Conservation (phyloP, 2,113 vertebrate species). For the Gambusia holbrooki region DNA sequence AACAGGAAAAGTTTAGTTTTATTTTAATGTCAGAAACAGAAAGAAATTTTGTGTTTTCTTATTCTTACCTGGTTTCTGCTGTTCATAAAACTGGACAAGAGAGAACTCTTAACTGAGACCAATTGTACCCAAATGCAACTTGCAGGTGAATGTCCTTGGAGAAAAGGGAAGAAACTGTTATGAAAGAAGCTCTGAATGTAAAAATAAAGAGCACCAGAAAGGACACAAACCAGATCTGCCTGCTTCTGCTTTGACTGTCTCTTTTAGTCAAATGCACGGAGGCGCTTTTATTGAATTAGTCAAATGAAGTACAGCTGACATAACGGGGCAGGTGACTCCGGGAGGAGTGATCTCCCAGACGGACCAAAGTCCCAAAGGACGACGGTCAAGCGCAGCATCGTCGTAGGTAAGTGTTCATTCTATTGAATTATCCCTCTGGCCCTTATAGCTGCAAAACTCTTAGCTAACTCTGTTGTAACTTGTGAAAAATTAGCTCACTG, state of each 20-base stretch:
- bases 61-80: background rate
- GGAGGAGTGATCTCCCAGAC: slow-evolving; percentile 32
- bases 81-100: background rate
- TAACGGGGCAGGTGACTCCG: slow-evolving; percentile 59
- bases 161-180: background rate
- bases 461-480: background rate
- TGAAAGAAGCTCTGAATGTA: background rate
- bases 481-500: background rate
- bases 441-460: background rate
- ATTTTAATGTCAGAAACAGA: background rate
- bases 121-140: background rate
- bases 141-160: background rate
- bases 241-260: slow-evolving; percentile 13
- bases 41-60: background rate
- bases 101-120: background rate
- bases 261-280: slow-evolving; percentile 26
- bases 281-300: slow-evolving; percentile 75
- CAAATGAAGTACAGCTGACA: slow-evolving; percentile 71
- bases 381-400: slow-evolving; percentile 19
- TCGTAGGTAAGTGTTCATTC: slow-evolving; percentile 48
- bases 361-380: slow-evolving; percentile 33
- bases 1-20: background rate
- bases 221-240: background rate
- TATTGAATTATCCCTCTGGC: background rate
- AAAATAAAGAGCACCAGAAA: background rate